Base-by-base conservation (phyloP, 2,113 vertebrate species). In the Symphodus melops region DNA sequence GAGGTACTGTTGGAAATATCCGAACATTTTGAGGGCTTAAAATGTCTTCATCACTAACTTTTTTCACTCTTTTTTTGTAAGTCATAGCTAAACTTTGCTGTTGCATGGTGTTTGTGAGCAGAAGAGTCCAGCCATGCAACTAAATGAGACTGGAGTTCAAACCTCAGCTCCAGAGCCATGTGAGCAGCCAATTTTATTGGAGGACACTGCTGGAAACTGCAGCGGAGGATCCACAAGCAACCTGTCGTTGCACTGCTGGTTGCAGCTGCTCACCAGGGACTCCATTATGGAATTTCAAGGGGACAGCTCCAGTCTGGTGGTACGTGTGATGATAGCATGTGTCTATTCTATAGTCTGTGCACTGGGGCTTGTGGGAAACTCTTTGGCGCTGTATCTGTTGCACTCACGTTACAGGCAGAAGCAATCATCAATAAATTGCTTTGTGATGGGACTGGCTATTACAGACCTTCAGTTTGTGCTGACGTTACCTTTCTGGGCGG, bases 381-480 rank as follows among this genome's bases (percentile, higher is more conserved):
- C 92, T 3, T 87, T 96, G 68, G 95, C 94, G 14, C 89, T 96
- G n/a, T 94, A 94, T 77, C 86, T 96, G 64, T 90, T 96, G 39
- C 92, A 93, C 68, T 94, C 94, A 0, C 93, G 92, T 28, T 92
- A 92, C 88, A 85, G 85, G 44, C 91, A 91, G 74, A 94, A 94
- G 73, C 93, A 92, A 33, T 95, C 94, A 4, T 94, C 94, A 56
- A 93, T 95, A 67, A 95, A 94, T 66, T 94, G 93, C 79, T 94
- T 95, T 17, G 93, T 95, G 55, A 95, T 96, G 93, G 94, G 94
- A 61, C 68, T 96, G 90, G 94, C 94, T 0, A 79, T 95, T 73
- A 95, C 95, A 0, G 95, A 95, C 59, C 86, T 96, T 17, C 95
- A 96, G 85, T 96, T 96, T 56, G 95, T 95, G 14, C 86, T 95